These are phyloP conservation scores for Petrocephalus schoutedeni DNA, from an alignment of 2,797 vertebrate species.

Conservation along the genomic window DNA sequence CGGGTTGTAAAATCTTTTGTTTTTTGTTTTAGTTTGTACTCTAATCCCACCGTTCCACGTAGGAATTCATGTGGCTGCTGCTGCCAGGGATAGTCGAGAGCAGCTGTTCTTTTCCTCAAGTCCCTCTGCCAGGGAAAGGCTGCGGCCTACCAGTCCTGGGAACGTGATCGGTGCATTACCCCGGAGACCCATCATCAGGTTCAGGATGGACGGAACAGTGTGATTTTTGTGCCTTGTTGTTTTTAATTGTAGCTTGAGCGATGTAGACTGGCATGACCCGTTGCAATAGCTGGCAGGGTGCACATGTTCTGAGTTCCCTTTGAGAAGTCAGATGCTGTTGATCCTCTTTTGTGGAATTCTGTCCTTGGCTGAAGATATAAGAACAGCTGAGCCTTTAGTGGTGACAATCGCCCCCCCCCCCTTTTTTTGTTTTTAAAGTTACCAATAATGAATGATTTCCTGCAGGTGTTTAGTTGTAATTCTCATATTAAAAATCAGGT, in stretches of 20 bases:
- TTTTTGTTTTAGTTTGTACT: neutral
- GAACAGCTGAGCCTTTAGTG: conserved; percentile 55
- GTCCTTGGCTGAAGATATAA: conserved; percentile 49
- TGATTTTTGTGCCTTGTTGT: neutral
- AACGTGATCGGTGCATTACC: conserved; percentile 15
- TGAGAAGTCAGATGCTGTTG: conserved; percentile 34
- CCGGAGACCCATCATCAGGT: conserved; percentile 12
- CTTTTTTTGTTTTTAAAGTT: conserved; percentile 3
- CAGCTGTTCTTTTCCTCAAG: conserved; percentile 36
- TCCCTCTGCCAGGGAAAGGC: conserved; percentile 26
- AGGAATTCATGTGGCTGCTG: conserved; percentile 19
- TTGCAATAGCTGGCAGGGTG: neutral
- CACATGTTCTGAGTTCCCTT: neutral
- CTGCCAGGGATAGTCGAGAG: conserved; percentile 28
- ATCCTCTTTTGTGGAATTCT: conserved; percentile 43
- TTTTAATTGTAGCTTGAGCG: neutral
- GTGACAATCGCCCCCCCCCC: neutral
- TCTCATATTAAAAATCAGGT: neutral
- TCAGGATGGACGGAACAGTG: neutral
- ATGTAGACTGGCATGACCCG: neutral
- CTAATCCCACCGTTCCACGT: conserved; percentile 10
- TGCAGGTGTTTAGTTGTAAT: neutral
- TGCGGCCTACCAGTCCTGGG: conserved; percentile 18
- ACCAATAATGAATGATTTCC: neutral
- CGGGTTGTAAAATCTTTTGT: neutral